Conservation (phyloP, 2,888 invertebrate genomes). For the Dascillus cervinus region DNA sequence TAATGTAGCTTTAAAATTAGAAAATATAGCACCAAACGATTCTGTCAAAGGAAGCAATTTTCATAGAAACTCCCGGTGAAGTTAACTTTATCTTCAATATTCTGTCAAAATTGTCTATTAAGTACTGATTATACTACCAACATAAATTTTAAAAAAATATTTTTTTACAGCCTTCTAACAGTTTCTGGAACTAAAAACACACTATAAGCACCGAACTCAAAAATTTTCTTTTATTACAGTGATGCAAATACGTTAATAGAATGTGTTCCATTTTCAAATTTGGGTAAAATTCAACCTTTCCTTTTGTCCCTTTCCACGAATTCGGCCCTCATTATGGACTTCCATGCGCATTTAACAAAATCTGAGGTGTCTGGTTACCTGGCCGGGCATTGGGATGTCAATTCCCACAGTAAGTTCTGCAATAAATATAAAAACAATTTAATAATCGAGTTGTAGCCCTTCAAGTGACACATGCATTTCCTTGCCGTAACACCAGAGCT, state of each 20-base stretch:
- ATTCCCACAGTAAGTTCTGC: conserved; percentile 74
- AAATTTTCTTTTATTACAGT: conserved; percentile 45
- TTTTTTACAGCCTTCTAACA: no score
- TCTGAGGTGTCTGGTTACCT: conserved; percentile 94
- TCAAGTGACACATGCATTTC: conserved; percentile 81
- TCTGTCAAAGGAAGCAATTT: no score
- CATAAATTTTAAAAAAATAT: no score
- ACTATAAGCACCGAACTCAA: no score
- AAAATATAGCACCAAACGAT: no score
- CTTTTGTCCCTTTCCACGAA: conserved; percentile 80
- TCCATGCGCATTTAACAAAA: conserved; percentile 89
- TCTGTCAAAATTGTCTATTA: no score
- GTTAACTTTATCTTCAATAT: no score
- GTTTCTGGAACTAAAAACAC: no score
- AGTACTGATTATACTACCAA: no score
- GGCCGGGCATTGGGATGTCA: conserved; percentile 92
- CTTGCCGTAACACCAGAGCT: conserved; percentile 73
- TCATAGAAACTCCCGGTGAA: no score
- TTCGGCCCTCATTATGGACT: conserved; percentile 79
- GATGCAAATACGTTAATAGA: conserved; percentile 86
- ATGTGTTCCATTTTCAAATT: conserved; percentile 76
- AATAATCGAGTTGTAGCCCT: conserved; percentile 53
- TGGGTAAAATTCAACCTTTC: conserved; percentile 91
- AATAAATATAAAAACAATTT: conserved; percentile 4
- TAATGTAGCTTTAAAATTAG: no score